Evolutionary conservation across 1,140 invertebrate species (phyloP), one percentile per base, ranked within the genome.

Genomic region (Eupeodes corollae): DNA sequence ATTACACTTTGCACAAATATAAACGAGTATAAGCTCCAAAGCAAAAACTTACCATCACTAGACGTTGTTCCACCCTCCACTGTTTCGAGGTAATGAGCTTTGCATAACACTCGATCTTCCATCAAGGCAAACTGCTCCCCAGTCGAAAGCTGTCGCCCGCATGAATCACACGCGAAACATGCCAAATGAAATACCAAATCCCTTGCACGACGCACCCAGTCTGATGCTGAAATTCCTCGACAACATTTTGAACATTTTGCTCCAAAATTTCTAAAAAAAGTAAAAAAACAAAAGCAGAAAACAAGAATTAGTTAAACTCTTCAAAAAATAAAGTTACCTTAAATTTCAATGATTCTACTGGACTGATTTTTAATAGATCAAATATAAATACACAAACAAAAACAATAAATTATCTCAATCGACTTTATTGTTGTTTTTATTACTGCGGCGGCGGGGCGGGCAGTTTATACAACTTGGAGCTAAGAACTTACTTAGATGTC

Each of bases 151-250:
- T 98, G 96, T 21, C 95, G 76, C 56, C 95, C 94, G 70, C 96
- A 99, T 35, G 88, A 86, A 68, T 98, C 91, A 67, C 96, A 99
- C 8, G 93, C 90, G 71, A 99, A 99, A 73, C 96, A 99, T 3
- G 96, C 95, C 62, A 99, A 73, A 70, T 99, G 96, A 71, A 97
- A 99, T 14, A 98, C 88, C 63, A 91, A 83, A 55, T 93, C 86
- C 41, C 88, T 75, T 9, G 95, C 94, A 66, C 91, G 82, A 47
- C 96, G 75, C 50, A 99, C 93, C 96, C 96, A 99, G 72, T 98
- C 95, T 12, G 89, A 87, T 1, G 93, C 80, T 9, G 88, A 86
- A 57, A 99, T 94, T 50, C 82, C 81, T 43, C 94, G 81, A 50
- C 82, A 82, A 68, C 96, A 99, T 70, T 95, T 95, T 31, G 90